These are phyloP conservation scores for Dipodomys merriami DNA, from an alignment of 2,113 vertebrate genomes.

Conservation along the genomic window DNA sequence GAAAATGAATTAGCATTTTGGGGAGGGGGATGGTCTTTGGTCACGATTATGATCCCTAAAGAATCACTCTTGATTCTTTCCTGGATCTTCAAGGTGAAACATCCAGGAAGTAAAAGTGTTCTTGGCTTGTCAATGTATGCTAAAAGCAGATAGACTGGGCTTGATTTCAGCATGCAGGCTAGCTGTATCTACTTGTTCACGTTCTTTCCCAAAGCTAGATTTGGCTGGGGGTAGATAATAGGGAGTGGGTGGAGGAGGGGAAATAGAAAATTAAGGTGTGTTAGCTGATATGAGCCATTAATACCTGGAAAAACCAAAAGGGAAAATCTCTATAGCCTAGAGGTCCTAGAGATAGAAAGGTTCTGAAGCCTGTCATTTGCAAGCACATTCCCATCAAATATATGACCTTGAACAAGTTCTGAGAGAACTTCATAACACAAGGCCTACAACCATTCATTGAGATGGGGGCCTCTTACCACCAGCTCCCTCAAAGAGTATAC, in stretches of 20 bases:
- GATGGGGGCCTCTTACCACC: not conserved
- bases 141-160: not conserved
- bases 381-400: not conserved
- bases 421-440: not conserved
- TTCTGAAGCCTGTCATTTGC: not conserved
- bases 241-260: not conserved
- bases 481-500: not conserved
- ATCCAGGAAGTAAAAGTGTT: not conserved
- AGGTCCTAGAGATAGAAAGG: not conserved
- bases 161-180: slow-evolving; percentile 6
- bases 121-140: not conserved
- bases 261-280: not conserved
- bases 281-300: not conserved
- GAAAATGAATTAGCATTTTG: slow-evolving; percentile 68
- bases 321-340: not conserved
- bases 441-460: not conserved
- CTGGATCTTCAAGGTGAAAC: slow-evolving; percentile 52
- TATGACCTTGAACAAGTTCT: not conserved
- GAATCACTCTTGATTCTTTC: slow-evolving; percentile 30
- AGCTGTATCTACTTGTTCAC: not conserved
- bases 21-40: not conserved
- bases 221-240: not conserved
- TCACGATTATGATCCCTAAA: not conserved
- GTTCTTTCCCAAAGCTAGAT: not conserved
- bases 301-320: not conserved